Evolutionary conservation across 2,888 invertebrate species (phyloP), one percentile per base, ranked within the genome.

Genomic region (Heliconius charithonia): DNA sequence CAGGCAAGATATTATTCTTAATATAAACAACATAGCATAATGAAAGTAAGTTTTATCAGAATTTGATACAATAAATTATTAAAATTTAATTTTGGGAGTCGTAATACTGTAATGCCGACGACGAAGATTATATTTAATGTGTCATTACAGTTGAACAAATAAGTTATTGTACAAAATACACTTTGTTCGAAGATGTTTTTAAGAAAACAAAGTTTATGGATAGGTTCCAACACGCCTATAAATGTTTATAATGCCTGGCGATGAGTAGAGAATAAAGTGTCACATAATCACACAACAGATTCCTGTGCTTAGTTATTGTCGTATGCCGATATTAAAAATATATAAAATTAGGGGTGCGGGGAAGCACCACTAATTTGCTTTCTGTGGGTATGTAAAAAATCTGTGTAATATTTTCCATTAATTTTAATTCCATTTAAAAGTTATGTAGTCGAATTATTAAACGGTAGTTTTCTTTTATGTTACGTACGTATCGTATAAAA

Each of bases 1-100:
- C 37, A 59, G 16, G 3, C 32, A 16, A 72, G 59, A 72, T 16
- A 59, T 72, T 69, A 37, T 32, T 59, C 32, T 72, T 59, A 72
- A 72, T 72, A 37, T 19, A 32, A n/a, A 13, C 13, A 22, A 7
- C 25, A 25, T 69, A 45, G 45, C 29, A 19, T 16, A 66, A n/a
- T n/a, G n/a, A n/a, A n/a, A n/a, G n/a, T n/a, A n/a, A n/a, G n/a
- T n/a, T n/a, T n/a, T n/a, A n/a, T n/a, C n/a, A 66, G 32, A 32
- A 32, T 32, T 66, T 19, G 2, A 16, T 19, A 29, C 22, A 56
- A 56, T 9, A 19, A 56, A 56, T 56, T 22, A 56, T 56, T 56
- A 56, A 56, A 56, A 56, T 56, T 22, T 56, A 56, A 22, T 22
- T 22, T 56, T 56, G 19, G 56, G 56, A 2, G 51, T 7, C 51